Conservation (phyloP, 2,113 vertebrate genomes). For the Vanacampus margaritifer region DNA sequence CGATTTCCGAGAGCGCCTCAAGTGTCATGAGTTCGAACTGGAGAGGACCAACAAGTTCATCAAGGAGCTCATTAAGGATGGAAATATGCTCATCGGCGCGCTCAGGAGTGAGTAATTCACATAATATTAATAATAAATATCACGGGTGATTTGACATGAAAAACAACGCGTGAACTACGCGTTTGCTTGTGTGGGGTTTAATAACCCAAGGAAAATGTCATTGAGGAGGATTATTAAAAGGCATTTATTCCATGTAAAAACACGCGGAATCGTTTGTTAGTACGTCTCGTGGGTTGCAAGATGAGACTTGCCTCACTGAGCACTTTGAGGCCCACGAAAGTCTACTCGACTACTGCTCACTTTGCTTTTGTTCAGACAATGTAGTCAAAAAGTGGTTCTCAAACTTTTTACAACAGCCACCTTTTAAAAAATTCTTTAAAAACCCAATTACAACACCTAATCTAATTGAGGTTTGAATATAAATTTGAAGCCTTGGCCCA, state of each 20-base stretch:
- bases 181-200: background rate
- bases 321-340: no score
- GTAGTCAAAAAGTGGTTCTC: no score
- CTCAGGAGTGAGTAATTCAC: conserved; percentile 83
- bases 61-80: conserved; percentile 96
- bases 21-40: conserved; percentile 92
- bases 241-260: background rate
- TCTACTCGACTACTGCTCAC: no score
- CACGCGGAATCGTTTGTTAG: background rate
- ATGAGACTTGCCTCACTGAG: no score
- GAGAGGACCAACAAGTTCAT: conserved; percentile 97
- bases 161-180: background rate
- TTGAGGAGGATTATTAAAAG: background rate
- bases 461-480: no score
- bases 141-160: background rate
- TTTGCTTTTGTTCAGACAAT: no score
- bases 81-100: conserved; percentile 87
- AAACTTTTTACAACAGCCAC: no score
- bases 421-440: no score
- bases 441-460: no score
- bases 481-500: no score
- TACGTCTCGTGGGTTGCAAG: background rate
- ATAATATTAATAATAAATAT: background rate
- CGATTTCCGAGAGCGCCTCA: conserved; percentile 93
- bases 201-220: background rate